phyloP scores from a whole-genome alignment of 2,888 invertebrate species.

The Strigamia crassipes region DNA sequence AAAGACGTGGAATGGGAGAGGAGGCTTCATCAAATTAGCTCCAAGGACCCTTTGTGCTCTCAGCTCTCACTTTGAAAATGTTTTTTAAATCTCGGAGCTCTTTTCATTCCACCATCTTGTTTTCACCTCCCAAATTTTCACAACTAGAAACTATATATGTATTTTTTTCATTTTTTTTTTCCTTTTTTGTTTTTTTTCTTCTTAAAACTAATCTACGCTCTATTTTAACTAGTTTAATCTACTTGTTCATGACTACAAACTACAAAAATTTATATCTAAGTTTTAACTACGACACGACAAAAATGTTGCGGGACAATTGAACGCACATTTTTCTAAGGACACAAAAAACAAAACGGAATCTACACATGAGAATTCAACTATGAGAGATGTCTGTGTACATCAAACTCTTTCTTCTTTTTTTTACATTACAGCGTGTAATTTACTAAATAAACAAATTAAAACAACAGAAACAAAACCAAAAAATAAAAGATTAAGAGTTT shows the following conservation, averaged over 20 bases:
- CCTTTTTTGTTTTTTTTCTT: conserved; percentile 7
- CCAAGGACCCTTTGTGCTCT: conserved; percentile 28
- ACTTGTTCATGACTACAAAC: conserved; percentile 27
- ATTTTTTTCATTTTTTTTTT: conserved; percentile 1
- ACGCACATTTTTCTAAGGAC: conserved; percentile 16
- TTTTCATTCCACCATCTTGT: not conserved
- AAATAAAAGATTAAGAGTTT: not conserved
- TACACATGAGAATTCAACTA: conserved; percentile 38
- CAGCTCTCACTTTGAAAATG: not conserved
- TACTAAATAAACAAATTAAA: not conserved
- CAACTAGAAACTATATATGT: conserved; percentile 1
- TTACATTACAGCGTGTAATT: not conserved
- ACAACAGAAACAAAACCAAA: not conserved
- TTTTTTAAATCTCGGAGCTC: conserved; percentile 17
- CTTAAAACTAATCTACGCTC: conserved; percentile 7
- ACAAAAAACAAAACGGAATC: conserved; percentile 33
- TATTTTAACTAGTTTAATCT: conserved; percentile 31
- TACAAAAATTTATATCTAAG: conserved; percentile 29
- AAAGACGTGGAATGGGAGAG: conserved; percentile 47
- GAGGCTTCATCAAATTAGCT: conserved; percentile 12
- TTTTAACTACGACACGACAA: conserved; percentile 19
- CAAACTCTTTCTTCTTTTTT: not conserved
- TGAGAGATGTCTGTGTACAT: conserved; percentile 4
- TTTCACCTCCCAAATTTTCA: conserved; percentile 43
- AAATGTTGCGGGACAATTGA: not conserved